Percentiles rank a stretch among this genome's conserved stretches.
These are phyloP conservation scores for Ceramica pisi DNA, from an alignment of 2,888 invertebrate genomes.

Conservation along the genomic window DNA sequence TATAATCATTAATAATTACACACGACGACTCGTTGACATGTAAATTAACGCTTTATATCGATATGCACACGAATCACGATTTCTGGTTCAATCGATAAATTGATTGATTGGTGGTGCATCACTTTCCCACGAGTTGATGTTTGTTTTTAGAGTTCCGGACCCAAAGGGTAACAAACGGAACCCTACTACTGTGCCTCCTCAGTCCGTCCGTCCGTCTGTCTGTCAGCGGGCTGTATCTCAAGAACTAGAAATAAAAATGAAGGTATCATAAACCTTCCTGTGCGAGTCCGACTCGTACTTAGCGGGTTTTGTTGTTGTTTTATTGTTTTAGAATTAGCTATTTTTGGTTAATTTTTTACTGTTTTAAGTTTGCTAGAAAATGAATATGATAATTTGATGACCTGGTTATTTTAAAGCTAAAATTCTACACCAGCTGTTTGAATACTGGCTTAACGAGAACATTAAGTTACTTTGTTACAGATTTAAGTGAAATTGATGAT, in stretches of 20 bases:
- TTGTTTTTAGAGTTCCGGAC: too few species aligned
- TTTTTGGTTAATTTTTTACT: background rate
- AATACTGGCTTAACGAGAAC: background rate
- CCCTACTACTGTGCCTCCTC: too few species aligned
- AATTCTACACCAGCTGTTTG: background rate
- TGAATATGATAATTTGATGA: slow-evolving; percentile 7
- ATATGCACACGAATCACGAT: slow-evolving; percentile 50
- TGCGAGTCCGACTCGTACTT: too few species aligned
- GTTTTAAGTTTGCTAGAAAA: slow-evolving; percentile 1
- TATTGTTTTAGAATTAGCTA: slow-evolving; percentile 8
- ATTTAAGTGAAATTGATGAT: background rate
- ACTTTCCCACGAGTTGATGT: slow-evolving; percentile 40
- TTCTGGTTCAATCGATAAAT: slow-evolving; percentile 58
- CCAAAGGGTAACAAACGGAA: too few species aligned
- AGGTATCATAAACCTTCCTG: too few species aligned
- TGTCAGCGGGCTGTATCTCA: too few species aligned
- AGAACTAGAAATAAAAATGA: too few species aligned
- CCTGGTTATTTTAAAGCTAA: background rate
- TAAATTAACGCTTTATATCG: slow-evolving; percentile 71
- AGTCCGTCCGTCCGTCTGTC: too few species aligned
- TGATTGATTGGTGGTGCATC: slow-evolving; percentile 58
- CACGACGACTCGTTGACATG: slow-evolving; percentile 70
- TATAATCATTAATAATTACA: slow-evolving; percentile 75
- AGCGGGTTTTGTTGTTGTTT: too few species aligned
- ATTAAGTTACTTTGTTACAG: background rate